Evolutionary conservation across 2,113 vertebrate genomes (phyloP), one percentile per base, ranked within the genome.

Genomic region (Zosterops pallidus): DNA sequence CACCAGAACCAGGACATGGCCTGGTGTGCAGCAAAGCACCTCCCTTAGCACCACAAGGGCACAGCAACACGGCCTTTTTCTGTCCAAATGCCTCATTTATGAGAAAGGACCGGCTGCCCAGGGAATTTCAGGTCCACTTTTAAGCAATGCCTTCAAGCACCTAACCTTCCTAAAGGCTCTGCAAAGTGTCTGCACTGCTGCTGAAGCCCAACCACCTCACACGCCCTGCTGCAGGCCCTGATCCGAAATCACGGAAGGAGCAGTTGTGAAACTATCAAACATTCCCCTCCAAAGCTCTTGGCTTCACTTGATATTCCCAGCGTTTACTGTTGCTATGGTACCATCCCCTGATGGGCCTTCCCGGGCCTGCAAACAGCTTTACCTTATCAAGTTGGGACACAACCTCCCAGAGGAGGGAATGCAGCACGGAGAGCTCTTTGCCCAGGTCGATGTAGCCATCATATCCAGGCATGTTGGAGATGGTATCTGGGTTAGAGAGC

Each of bases 361-460:
- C 86, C 1, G 13, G 67, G 82, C 55, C 90, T 92, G 84, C 82
- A 75, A 56, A 46, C 74, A 85, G 91, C 89, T 97, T 98, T 98
- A 99, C 99, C 99, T 99, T 99, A 97, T 99, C 99, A 44, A 99
- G 98, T 17, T 99, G 99, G 33, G 99, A 99, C 87, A 99, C 99
- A 72, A 99, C 98, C 83, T 99, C 99, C 99, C 99, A 99, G 11
- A 99, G 97, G 78, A 99, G 98, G 6, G 98, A 98, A 97, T 99
- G 99, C 91, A 99, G 98, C 85, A 99, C 98, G 0, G 99, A 99
- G 91, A 99, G 98, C 97, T 99, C 99, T 23, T 98, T 97, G 96
- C 99, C 99, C 84, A 99, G 97, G 97, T 99, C 99, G 57, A 99
- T 99, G 98, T 99, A 99, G 59, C 99, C 99, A 72, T 99, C 99